Evolutionary conservation across 2,113 vertebrate genomes (phyloP), one percentile per base, ranked within the genome.

Genomic region (Nothobranchius kuhntae): DNA sequence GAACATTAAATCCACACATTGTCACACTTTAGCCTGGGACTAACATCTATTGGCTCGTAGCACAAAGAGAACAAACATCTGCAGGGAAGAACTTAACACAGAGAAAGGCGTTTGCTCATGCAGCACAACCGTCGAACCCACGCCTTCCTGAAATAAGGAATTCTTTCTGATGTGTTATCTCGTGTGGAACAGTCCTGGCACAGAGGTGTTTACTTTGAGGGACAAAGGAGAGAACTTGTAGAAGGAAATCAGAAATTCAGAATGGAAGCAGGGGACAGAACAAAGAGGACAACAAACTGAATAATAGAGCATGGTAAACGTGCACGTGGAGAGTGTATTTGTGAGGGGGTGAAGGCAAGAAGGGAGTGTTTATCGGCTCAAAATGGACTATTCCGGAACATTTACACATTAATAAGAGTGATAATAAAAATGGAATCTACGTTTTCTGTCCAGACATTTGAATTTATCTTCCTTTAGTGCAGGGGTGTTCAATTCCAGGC

Each of bases 131-230:
- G 65, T 77, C 71, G 73, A 73, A 81, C 75, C 46, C 36, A 38
- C 50, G 59, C 69, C 53, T 81, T 26, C 69, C 81, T 59, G 65
- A 83, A 78, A 56, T 50, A 24, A 55, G 11, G 35, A 9, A 61
- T 63, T 74, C 9, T 81, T 73, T 81, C 53, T 54, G 48, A 83
- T 62, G 54, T 61, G 38, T 56, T 53, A 42, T 21, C 53, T 65
- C n/a, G n/a, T 56, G 54, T 40, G 21, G 70, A 70, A 66, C 53
- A 75, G 55, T 68, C 55, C 65, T 67, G 61, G 61, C 48, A 81
- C 2, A 59, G 76, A 73, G 53, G 61, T 76, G 60, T 82, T 84
- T 82, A 77, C 65, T 65, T 85, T 40, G 53, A 54, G 17, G 24
- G 50, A 76, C 67, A 72, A 66, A 63, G 58, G 53, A 77, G 38